A percentile compares a stretch with the other conserved stretches of the same genome.
Conservation (phyloP, 2,113 vertebrate species). For the Siphamia tubifer region DNA sequence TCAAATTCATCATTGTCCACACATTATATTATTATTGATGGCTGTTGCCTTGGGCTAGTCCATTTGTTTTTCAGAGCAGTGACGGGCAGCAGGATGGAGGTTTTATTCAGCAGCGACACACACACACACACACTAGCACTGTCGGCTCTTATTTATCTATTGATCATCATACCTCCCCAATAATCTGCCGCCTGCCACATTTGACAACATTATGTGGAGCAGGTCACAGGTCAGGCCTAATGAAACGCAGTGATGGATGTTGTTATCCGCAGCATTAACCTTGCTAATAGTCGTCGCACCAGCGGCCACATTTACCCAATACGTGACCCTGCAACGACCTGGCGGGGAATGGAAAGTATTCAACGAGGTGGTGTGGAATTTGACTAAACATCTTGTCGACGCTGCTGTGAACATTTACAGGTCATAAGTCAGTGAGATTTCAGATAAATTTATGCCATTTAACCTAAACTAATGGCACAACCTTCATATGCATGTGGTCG, state of each 20-base stretch:
- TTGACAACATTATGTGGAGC: constrained; percentile 89
- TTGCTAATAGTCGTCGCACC: constrained; percentile 83
- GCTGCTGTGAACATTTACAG: not conserved
- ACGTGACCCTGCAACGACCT: not conserved
- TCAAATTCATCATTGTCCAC: constrained; percentile 86
- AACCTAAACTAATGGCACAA: too few species aligned
- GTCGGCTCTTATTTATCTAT: constrained; percentile 88
- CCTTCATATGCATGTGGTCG: too few species aligned
- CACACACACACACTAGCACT: constrained; percentile 58
- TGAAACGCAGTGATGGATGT: constrained; percentile 91
- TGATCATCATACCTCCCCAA: constrained; percentile 90
- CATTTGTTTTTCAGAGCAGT: constrained; percentile 84
- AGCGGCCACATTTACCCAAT: constrained; percentile 58
- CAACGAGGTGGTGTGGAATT: constrained; percentile 14
- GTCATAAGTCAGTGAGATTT: too few species aligned
- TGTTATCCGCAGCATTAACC: constrained; percentile 86
- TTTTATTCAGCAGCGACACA: constrained; percentile 80
- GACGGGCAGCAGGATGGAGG: constrained; percentile 87
- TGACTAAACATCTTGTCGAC: not conserved
- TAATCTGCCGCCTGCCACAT: constrained; percentile 92
- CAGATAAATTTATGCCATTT: too few species aligned
- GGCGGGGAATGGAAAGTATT: constrained; percentile 18
- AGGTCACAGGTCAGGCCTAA: constrained; percentile 88
- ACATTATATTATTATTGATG: constrained; percentile 81
- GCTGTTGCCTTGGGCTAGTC: constrained; percentile 86